Evolutionary conservation across 2,888 invertebrate species (phyloP).

Genomic region (Xestia c-nigrum): DNA sequence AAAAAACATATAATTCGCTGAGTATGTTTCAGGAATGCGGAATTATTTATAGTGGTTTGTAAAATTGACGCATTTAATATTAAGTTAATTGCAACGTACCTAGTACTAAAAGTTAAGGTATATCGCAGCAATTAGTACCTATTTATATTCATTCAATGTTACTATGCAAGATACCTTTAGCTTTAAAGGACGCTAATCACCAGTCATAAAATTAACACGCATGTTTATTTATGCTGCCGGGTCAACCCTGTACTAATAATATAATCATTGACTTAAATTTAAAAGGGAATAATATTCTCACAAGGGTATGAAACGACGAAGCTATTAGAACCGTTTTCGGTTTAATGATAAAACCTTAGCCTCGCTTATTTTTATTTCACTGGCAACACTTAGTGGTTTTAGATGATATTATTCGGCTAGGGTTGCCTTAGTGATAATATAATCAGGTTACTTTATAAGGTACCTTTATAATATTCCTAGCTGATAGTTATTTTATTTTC

Average conservation of each 20-base stretch:
- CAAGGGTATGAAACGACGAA: slow-evolving; percentile 16
- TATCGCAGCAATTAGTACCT: slow-evolving; percentile 23
- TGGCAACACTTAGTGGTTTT: slow-evolving; percentile 59
- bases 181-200: neutral
- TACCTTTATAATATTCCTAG: neutral
- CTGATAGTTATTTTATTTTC: neutral
- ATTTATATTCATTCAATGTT: slow-evolving; percentile 27
- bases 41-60: neutral
- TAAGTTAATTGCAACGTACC: neutral
- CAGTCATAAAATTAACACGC: neutral
- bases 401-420: slow-evolving; percentile 36
- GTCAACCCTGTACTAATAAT: slow-evolving; percentile 25
- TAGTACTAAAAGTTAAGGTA: slow-evolving; percentile 13
- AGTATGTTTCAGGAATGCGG: neutral
- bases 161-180: neutral
- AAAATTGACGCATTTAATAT: slow-evolving; percentile 9
- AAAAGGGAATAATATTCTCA: slow-evolving; percentile 14
- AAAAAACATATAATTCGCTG: neutral
- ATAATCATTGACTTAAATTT: slow-evolving; percentile 13
- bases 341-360: slow-evolving; percentile 48
- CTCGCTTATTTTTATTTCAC: slow-evolving; percentile 53
- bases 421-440: slow-evolving; percentile 14
- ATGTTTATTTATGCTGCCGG: neutral
- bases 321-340: slow-evolving; percentile 27
- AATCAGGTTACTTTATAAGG: neutral